Percentiles rank a stretch among this genome's conserved stretches.
Conservation (phyloP, 2,888 invertebrate genomes). For the Priocnemis perturbator region DNA sequence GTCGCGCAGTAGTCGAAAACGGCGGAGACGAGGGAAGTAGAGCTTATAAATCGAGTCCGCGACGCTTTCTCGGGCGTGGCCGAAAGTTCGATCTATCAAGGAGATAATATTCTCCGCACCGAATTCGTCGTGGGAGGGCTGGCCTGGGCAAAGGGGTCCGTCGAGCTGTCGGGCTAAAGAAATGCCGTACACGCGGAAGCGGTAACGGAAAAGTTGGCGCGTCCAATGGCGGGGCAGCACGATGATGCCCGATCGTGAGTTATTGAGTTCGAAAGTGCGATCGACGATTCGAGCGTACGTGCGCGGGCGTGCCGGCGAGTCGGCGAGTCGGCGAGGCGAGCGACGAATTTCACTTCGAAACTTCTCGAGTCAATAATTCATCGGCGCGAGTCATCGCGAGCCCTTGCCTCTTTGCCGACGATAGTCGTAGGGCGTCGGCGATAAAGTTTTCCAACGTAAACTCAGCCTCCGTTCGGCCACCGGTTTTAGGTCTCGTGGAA, state of each 20-base stretch:
- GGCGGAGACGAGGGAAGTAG: too few relatives aligned
- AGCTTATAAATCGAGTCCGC: too few relatives aligned
- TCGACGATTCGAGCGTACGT: slow-evolving; percentile 36
- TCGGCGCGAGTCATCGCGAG: slow-evolving; percentile 26
- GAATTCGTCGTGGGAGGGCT: too few relatives aligned
- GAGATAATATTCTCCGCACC: too few relatives aligned
- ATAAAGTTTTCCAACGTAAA: too few relatives aligned
- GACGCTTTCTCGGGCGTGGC: too few relatives aligned
- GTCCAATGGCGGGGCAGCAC: slow-evolving; percentile 1
- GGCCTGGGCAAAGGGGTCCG: background rate
- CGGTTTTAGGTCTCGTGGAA: too few relatives aligned
- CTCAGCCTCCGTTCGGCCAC: background rate
- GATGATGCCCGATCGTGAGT: slow-evolving; percentile 33
- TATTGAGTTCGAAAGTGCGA: slow-evolving; percentile 45
- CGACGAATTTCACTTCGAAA: slow-evolving; percentile 45
- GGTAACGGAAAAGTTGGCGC: slow-evolving; percentile 8
- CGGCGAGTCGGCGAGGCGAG: slow-evolving; percentile 25
- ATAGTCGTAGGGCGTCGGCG: too few relatives aligned
- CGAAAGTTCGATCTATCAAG: too few relatives aligned
- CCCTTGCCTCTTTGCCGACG: too few relatives aligned
- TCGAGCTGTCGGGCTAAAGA: background rate
- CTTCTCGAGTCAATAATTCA: slow-evolving; percentile 44
- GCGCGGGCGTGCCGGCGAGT: slow-evolving; percentile 25
- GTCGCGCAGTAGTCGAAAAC: too few relatives aligned
- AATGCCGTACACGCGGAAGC: background rate